Evolutionary conservation across 1,140 invertebrate species (phyloP).

Genomic region (honey bee (Apis mellifera)): DNA sequence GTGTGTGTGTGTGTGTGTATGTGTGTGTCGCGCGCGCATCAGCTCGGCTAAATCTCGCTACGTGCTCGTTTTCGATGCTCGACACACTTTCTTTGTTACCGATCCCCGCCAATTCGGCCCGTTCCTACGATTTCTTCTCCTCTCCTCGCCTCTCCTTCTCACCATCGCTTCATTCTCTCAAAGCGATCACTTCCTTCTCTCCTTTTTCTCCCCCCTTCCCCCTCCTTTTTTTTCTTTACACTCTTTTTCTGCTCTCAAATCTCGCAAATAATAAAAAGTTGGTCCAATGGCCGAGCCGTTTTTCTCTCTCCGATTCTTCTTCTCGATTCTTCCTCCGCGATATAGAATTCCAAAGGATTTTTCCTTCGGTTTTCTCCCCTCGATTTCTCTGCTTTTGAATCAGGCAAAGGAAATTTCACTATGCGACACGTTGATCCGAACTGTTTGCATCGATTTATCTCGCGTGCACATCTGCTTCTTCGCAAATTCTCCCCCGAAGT

Average conservation of each 20-base stretch:
- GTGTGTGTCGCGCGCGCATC: too few relatives aligned
- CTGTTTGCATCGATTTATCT: too few relatives aligned
- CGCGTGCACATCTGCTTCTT: too few relatives aligned
- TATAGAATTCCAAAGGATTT: not conserved
- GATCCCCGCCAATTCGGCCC: not conserved
- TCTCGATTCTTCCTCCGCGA: too few relatives aligned
- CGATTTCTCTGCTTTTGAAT: too few relatives aligned
- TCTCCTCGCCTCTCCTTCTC: not conserved
- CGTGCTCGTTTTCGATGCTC: conserved; percentile 4
- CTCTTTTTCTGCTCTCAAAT: not conserved
- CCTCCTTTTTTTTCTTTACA: not conserved
- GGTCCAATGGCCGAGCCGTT: not conserved
- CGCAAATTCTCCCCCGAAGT: too few relatives aligned
- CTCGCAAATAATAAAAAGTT: not conserved
- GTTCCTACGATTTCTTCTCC: not conserved
- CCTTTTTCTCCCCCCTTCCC: not conserved
- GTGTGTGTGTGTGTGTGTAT: too few relatives aligned
- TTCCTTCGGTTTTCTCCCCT: too few relatives aligned
- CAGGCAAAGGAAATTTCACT: too few relatives aligned
- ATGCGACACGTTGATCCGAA: too few relatives aligned
- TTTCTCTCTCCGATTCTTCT: not conserved
- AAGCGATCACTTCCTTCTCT: not conserved
- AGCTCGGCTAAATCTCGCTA: not conserved
- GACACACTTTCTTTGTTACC: conserved; percentile 18
- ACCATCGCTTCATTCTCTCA: not conserved